A percentile compares a stretch with the other conserved stretches of the same genome.
phyloP scores from a whole-genome alignment of 2,888 invertebrate species.

The Cryptus viduatorius region DNA sequence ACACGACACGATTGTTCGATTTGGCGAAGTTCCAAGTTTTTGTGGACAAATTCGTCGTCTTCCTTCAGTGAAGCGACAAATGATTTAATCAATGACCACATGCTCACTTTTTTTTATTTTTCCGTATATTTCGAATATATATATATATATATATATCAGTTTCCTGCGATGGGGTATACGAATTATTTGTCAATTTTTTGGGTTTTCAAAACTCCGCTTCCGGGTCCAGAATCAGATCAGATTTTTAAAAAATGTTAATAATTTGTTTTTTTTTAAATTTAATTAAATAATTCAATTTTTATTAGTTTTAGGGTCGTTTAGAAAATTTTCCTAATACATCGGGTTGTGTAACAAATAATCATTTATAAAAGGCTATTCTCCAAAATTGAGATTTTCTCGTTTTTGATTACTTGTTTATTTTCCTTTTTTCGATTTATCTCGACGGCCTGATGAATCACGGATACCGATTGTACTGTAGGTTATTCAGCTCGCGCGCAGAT shows the following conservation, averaged over 20 bases:
- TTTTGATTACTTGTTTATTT: background rate
- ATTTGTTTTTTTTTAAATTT: background rate
- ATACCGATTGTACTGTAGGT: slow-evolving; percentile 1
- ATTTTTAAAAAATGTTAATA: background rate
- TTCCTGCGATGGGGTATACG: background rate
- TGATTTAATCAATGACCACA: slow-evolving; percentile 65
- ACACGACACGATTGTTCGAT: slow-evolving; percentile 65
- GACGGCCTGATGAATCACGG: background rate
- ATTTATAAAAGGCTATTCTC: background rate
- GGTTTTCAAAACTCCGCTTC: background rate
- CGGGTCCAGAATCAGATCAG: background rate
- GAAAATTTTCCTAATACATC: too few species aligned
- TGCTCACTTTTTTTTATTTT: slow-evolving; percentile 32
- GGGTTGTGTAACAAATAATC: background rate
- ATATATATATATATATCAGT: background rate
- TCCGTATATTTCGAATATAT: background rate
- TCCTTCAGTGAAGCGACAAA: slow-evolving; percentile 32
- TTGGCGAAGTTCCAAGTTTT: slow-evolving; percentile 62
- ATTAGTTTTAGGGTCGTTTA: too few species aligned
- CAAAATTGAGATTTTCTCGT: background rate
- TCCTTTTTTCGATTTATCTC: background rate
- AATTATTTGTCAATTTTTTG: background rate
- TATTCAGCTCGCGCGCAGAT: slow-evolving; percentile 8
- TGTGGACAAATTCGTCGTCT: slow-evolving; percentile 54
- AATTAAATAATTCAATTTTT: too few species aligned